Evolutionary conservation across 1,140 invertebrate genomes (phyloP), one percentile per base, ranked within the genome.

Genomic region (Drosophila takahashii): DNA sequence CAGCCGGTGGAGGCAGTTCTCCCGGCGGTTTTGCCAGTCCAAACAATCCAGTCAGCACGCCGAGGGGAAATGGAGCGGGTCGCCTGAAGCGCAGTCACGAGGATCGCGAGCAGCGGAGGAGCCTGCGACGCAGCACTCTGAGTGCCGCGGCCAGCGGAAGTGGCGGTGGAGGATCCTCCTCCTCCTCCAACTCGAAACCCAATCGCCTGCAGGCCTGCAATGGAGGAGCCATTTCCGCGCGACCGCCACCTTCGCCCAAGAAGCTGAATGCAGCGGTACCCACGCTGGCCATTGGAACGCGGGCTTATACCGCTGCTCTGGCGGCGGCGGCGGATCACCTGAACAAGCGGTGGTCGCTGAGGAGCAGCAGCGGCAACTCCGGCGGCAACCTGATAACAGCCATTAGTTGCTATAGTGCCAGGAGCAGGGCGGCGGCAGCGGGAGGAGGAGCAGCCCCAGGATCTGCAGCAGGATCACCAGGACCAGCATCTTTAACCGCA

Each of bases 241-340:
- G 90, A 1, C 86, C 90, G 8, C 85, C 85, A 15, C 86, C 90
- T 0, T 87, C 90, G 18, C 80, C 90, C 6, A 91, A 91, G 37
- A 89, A 90, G 26, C 44, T 89, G 0, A 77, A 89, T 39, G 45
- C 69, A 0, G 73, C 53, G 0, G 72, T 79, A 32, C 77, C 84
- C 36, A 89, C 84, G 8, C 16, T 87, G 42, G 83, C 83, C 4
- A 87, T 87, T 22, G 83, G 83, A 3, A 86, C 83, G 6, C 36
- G 83, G 1, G 83, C 83, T 1, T 79, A 86, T 18, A 86, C 83
- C n/a, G 83, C 84, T 7, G 84, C 79, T 5, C 9, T 84, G 64
- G 84, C 85, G 0, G 79, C 79, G 10, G 72, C 84, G n/a, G 80
- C 73, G 13, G 50, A 81, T 45, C 80, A 89, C 29, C 51, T 89